Conservation (phyloP, 2,797 vertebrate species). For the Dermochelys coriacea region DNA sequence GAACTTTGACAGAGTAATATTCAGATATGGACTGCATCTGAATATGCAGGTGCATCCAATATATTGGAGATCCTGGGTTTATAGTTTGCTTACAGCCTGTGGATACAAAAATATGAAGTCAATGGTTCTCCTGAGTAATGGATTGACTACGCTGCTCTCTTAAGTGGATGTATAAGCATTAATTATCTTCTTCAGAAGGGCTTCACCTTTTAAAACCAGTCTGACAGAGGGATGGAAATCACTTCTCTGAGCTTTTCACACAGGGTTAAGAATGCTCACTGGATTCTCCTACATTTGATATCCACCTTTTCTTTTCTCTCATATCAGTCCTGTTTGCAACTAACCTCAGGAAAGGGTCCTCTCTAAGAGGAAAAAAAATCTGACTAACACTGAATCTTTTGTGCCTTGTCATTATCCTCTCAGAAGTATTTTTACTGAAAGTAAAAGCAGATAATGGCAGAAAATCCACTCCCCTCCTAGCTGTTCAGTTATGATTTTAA, state of each 20-base stretch:
- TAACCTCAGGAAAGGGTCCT: background rate
- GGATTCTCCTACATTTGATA: background rate
- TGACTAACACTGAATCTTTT: background rate
- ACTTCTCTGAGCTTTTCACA: background rate
- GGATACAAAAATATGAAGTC: background rate
- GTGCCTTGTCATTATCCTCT: background rate
- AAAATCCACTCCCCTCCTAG: background rate
- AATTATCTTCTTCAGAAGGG: slow-evolving; percentile 6
- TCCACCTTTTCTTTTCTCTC: background rate
- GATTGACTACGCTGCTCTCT: background rate
- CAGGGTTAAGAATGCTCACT: background rate
- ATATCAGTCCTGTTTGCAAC: background rate
- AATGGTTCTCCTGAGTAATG: slow-evolving; percentile 32
- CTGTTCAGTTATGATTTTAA: background rate
- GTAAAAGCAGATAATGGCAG: background rate
- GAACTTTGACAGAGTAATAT: background rate
- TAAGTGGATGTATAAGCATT: background rate
- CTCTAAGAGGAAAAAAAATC: background rate
- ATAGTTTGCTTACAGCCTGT: background rate
- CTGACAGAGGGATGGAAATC: background rate
- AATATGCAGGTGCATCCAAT: slow-evolving; percentile 29
- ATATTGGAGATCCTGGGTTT: background rate
- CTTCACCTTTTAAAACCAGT: slow-evolving; percentile 34
- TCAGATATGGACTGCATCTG: background rate
- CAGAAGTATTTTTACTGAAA: background rate